Percentiles rank a stretch among this genome's conserved stretches.
These are phyloP conservation scores for Chironomus tepperi DNA, from an alignment of 1,140 invertebrate species.

Conservation along the genomic window DNA sequence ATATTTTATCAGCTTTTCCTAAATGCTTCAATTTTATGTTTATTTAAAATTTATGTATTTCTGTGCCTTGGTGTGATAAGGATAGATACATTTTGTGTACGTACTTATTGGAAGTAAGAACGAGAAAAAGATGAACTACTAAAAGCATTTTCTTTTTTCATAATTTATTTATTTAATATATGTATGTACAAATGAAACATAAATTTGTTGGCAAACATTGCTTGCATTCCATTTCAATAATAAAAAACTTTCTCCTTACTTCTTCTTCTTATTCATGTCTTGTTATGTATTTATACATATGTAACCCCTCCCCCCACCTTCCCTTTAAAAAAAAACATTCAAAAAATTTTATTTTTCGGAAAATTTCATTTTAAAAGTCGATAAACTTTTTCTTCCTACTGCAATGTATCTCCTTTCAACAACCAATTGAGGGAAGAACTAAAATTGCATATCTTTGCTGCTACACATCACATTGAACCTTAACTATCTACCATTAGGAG, in stretches of 20 bases:
- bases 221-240: slow-evolving; percentile 8
- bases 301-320: too few species aligned
- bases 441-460: background rate
- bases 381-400: slow-evolving; percentile 2
- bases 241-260: background rate
- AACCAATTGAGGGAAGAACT: background rate
- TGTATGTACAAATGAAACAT: background rate
- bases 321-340: too few species aligned
- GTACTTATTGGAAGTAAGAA: too few species aligned
- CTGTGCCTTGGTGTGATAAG: too few species aligned
- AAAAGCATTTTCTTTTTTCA: too few species aligned
- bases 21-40: background rate
- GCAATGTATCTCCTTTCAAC: slow-evolving; percentile 6
- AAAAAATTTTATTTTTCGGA: background rate
- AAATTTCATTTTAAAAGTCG: slow-evolving; percentile 4
- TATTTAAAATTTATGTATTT: background rate
- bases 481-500: too few species aligned
- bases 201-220: slow-evolving; percentile 13
- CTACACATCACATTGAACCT: too few species aligned
- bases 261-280: too few species aligned
- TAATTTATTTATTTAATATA: too few species aligned
- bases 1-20: background rate
- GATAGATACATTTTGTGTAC: too few species aligned
- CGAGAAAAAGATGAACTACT: too few species aligned
- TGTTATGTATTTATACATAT: too few species aligned